A percentile compares a stretch with the other conserved stretches of the same genome.
Evolutionary conservation across 2,797 vertebrate genomes (phyloP).

Genomic region (Apodemus agrarius): DNA sequence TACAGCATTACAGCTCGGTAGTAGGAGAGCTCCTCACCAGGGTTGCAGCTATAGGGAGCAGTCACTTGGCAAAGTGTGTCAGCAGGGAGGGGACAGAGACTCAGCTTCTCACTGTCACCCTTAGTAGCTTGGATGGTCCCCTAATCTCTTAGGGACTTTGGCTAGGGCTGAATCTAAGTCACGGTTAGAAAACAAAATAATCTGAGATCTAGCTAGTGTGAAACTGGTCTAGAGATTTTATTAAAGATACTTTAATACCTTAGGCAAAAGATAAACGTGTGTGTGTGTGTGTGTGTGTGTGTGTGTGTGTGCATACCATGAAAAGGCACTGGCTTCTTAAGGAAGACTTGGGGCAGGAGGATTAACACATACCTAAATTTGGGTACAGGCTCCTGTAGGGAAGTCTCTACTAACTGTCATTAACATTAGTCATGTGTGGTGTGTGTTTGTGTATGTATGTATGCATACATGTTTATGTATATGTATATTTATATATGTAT

Average conservation of each 20-base stretch:
- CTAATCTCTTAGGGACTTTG: background rate
- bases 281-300: background rate
- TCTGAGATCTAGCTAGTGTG: background rate
- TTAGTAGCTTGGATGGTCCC: too few species aligned
- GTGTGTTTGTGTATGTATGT: too few species aligned
- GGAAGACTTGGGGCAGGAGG: background rate
- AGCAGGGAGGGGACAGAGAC: background rate
- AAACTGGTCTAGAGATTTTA: background rate
- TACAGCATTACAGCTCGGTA: slow-evolving; percentile 43
- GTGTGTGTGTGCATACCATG: background rate
- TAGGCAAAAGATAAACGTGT: background rate
- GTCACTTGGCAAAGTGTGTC: slow-evolving; percentile 43
- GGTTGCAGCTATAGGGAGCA: slow-evolving; percentile 80
- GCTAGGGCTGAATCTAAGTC: background rate
- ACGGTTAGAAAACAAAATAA: background rate
- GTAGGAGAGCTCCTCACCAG: slow-evolving; percentile 81
- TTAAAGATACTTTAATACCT: background rate
- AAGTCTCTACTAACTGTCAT: background rate
- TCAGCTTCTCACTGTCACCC: background rate
- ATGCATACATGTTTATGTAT: too few species aligned
- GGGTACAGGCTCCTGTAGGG: background rate
- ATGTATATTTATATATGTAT: background rate
- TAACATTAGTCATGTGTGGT: too few species aligned
- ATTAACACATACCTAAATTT: background rate
- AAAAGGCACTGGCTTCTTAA: background rate